Evolutionary conservation across 1,140 invertebrate genomes (phyloP), one percentile per base, ranked within the genome.

Genomic region (Philotrypesis tridentata): DNA sequence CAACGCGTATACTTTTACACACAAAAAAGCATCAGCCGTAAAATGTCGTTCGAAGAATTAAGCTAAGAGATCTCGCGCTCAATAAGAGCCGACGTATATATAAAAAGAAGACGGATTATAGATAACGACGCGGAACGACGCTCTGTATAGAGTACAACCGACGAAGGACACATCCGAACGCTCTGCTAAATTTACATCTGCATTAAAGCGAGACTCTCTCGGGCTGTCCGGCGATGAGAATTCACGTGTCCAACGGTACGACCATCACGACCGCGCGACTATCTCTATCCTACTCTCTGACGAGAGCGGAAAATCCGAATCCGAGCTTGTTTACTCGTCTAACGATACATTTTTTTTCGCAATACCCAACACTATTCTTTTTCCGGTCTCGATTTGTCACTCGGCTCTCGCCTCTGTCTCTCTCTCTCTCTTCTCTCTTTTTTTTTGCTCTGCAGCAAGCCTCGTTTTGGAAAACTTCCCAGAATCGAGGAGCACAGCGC

Each of bases 111-210:
- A 1, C 61, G 23, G 61, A 63, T 4, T 2, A 55, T 17, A 55
- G 17, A 55, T 55, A 68, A 68, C 33, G 67, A 68, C 5, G 27
- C 43, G 27, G 0, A 0, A 72, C 67, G 27, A 70, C 37, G 70
- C 12, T 11, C 11, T 72, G 23, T 63, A 63, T 33, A 63, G 73
- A 75, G 27, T 25, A n/a, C n/a, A 75, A 63, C 14, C 37, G 73
- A 29, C 73, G 73, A 75, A 75, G 73, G 73, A 75, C 73, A 63
- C 27, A 63, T 63, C 21, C 55, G 29, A 75, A 37, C 7, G 29
- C 6, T 48, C 31, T 63, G 71, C 73, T 75, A 75, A 75, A 75
- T 63, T 75, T 75, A 75, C 73, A 75, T 75, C 73, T 25, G n/a
- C n/a, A 75, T 75, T 75, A 75, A 37, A 75, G 73, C 48, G 23